phyloP scores from a whole-genome alignment of 2,888 invertebrate genomes.

The Acanthosoma haemorrhoidale region DNA sequence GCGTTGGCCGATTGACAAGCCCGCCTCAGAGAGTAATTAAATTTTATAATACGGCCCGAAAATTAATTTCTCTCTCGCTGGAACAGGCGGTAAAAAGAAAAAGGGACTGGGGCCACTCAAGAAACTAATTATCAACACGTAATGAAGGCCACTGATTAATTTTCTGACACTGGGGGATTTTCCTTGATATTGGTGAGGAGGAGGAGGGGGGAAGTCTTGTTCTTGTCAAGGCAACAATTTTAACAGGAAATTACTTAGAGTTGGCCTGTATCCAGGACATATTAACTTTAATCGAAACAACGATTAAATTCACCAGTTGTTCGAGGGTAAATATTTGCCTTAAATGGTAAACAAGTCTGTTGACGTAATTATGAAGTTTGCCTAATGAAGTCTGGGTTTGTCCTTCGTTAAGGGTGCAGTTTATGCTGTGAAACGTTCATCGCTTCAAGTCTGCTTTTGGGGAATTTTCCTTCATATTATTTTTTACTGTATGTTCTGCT shows the following conservation, averaged over 20 bases:
- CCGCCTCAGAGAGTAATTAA: background rate
- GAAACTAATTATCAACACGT: conserved; percentile 38
- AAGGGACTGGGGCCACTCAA: conserved; percentile 30
- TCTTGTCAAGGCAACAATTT: conserved; percentile 17
- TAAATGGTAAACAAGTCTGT: too few relatives aligned
- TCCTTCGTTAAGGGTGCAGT: too few relatives aligned
- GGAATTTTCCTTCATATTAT: too few relatives aligned
- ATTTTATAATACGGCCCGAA: conserved; percentile 17
- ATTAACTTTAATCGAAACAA: background rate
- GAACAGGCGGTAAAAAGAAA: background rate
- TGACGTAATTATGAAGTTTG: too few relatives aligned
- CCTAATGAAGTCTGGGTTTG: too few relatives aligned
- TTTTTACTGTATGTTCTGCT: too few relatives aligned
- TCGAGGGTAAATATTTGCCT: too few relatives aligned
- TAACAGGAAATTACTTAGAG: background rate
- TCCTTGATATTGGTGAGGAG: conserved; percentile 14
- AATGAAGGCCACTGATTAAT: conserved; percentile 32
- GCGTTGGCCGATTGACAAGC: background rate
- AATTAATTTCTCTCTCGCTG: background rate
- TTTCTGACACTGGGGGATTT: conserved; percentile 8
- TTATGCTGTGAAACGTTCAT: too few relatives aligned
- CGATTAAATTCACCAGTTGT: background rate
- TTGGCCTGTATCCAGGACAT: background rate
- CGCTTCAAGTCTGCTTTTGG: too few relatives aligned
- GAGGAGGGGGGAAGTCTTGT: background rate